These are phyloP conservation scores for Fulica atra DNA, from an alignment of 2,113 vertebrate species.

Conservation along the genomic window DNA sequence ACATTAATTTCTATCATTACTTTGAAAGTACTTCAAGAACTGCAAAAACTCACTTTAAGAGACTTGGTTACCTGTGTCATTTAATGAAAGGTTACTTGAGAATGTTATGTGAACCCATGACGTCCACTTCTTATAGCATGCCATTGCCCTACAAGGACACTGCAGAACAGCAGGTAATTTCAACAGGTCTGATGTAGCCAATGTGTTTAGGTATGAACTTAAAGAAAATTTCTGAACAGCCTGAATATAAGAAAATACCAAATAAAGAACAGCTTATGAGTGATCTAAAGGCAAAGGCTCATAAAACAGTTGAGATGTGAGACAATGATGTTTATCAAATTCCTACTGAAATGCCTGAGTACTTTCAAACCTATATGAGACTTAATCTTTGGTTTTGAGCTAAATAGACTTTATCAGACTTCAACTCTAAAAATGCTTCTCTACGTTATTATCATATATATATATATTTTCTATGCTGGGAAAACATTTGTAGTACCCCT, in stretches of 20 bases:
- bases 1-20: background rate
- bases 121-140: background rate
- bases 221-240: background rate
- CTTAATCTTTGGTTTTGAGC: background rate
- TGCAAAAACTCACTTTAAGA: background rate
- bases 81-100: background rate
- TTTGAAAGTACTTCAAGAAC: background rate
- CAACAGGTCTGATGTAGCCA: background rate
- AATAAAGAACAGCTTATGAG: background rate
- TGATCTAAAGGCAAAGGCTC: background rate
- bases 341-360: background rate
- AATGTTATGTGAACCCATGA: background rate
- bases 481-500: background rate
- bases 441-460: background rate
- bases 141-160: background rate
- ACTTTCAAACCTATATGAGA: background rate
- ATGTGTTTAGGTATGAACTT: background rate
- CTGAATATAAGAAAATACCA: background rate
- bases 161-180: background rate
- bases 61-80: background rate
- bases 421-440: background rate
- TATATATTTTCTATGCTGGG: background rate
- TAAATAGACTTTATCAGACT: background rate
- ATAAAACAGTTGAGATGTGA: background rate
- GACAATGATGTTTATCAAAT: background rate